These are phyloP conservation scores for Ephialtes manifestator DNA, from an alignment of 2,888 invertebrate species.

Conservation along the genomic window DNA sequence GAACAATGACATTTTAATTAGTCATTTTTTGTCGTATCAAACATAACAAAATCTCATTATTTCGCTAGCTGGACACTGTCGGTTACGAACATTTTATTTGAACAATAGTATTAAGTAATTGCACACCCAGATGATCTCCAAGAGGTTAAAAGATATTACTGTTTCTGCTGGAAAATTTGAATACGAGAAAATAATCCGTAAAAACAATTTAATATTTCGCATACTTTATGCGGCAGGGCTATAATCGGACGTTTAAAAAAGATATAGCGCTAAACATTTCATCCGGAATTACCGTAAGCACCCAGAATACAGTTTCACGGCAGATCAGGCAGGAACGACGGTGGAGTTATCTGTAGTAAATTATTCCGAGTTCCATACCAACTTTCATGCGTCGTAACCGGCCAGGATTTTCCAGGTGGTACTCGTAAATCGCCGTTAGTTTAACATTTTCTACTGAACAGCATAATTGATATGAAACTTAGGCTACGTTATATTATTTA, in stretches of 20 bases:
- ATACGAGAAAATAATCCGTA: not conserved
- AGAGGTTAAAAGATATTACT: too few species aligned
- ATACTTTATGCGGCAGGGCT: not conserved
- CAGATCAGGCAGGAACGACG: constrained; percentile 5
- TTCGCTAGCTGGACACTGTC: too few species aligned
- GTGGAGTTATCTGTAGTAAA: constrained; percentile 2
- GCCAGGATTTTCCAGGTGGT: constrained; percentile 16
- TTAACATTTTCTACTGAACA: not conserved
- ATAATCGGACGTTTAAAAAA: not conserved
- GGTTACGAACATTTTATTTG: too few species aligned
- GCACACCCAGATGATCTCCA: too few species aligned
- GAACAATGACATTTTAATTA: too few species aligned
- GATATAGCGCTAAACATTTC: constrained; percentile 2
- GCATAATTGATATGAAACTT: constrained; percentile 18
- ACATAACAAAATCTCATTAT: too few species aligned
- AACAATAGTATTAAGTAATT: too few species aligned
- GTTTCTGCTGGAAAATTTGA: too few species aligned
- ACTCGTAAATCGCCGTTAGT: not conserved
- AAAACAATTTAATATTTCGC: not conserved
- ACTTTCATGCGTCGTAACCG: not conserved
- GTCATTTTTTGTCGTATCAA: too few species aligned
- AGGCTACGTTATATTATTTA: not conserved
- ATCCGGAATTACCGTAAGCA: constrained; percentile 4
- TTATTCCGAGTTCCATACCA: constrained; percentile 4
- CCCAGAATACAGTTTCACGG: not conserved